A percentile compares a stretch with the other conserved stretches of the same genome.
phyloP scores from a whole-genome alignment of 2,113 vertebrate species.

The Choloepus hoffmanni region DNA sequence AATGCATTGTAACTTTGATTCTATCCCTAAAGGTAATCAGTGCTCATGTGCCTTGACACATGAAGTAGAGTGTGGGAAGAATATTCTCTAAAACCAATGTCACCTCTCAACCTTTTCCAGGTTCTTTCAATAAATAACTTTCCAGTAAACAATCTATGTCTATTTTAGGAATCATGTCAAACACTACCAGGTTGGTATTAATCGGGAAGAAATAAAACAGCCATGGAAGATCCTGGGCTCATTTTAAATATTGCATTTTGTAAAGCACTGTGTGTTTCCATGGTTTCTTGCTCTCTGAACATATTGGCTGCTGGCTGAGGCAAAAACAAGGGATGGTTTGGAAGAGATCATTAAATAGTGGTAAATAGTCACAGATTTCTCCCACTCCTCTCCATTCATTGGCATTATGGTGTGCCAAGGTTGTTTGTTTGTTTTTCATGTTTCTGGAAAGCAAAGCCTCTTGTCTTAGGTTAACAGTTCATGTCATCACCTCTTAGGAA shows the following conservation, averaged over 20 bases:
- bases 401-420: not conserved
- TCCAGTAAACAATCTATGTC: not conserved
- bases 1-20: not conserved
- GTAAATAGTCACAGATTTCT: constrained; percentile 45
- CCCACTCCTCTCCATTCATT: not conserved
- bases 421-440: constrained; percentile 18
- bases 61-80: not conserved
- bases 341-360: constrained; percentile 34
- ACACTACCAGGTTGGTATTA: not conserved
- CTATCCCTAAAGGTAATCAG: not conserved
- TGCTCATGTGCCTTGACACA: not conserved
- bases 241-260: constrained; percentile 38
- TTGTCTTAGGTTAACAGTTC: constrained; percentile 37
- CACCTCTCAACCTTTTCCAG: not conserved
- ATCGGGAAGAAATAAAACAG: not conserved
- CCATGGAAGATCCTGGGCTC: not conserved
- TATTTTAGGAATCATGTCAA: constrained; percentile 26
- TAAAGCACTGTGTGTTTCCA: not conserved
- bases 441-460: constrained; percentile 6
- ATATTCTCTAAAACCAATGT: not conserved
- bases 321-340: not conserved
- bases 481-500: not conserved
- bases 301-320: not conserved
- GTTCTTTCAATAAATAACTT: not conserved
- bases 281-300: not conserved